Evolutionary conservation across 2,113 vertebrate species (phyloP).

Genomic region (Oreochromis aureus): DNA sequence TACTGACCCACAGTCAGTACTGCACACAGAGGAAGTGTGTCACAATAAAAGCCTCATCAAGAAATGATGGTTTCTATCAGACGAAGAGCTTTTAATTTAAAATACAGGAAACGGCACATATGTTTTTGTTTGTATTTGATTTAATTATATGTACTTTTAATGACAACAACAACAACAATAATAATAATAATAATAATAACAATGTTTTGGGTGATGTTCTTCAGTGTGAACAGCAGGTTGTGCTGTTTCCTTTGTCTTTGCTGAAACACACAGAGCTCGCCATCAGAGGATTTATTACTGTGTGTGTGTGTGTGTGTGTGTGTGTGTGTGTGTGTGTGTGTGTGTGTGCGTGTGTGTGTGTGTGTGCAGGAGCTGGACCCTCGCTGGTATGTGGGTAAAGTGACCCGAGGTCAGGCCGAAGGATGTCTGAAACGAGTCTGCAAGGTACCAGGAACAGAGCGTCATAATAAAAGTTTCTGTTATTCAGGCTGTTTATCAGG

Average conservation of each 20-base stretch:
- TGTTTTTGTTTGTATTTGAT: background rate
- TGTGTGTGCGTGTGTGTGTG: background rate
- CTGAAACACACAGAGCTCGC: background rate
- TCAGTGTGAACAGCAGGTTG: background rate
- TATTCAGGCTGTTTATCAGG: background rate
- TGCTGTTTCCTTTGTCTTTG: background rate
- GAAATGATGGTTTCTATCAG: background rate
- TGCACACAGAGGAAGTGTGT: background rate
- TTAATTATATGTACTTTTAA: background rate
- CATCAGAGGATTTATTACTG: background rate
- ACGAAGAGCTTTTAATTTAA: background rate
- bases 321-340: background rate
- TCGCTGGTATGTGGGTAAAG: slow-evolving; percentile 82
- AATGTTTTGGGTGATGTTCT: background rate
- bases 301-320: background rate
- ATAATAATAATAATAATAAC: background rate
- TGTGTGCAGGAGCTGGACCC: slow-evolving; percentile 65
- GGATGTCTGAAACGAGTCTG: slow-evolving; percentile 76
- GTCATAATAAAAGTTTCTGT: background rate
- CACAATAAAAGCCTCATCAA: background rate
- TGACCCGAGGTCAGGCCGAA: slow-evolving; percentile 84
- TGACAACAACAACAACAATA: background rate
- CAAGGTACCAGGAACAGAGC: slow-evolving; percentile 70
- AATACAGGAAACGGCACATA: fast-evolving
- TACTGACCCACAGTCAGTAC: background rate